Evolutionary conservation across 2,797 vertebrate genomes (phyloP), one percentile per base, ranked within the genome.

Genomic region (Halcyon smyrnensis): DNA sequence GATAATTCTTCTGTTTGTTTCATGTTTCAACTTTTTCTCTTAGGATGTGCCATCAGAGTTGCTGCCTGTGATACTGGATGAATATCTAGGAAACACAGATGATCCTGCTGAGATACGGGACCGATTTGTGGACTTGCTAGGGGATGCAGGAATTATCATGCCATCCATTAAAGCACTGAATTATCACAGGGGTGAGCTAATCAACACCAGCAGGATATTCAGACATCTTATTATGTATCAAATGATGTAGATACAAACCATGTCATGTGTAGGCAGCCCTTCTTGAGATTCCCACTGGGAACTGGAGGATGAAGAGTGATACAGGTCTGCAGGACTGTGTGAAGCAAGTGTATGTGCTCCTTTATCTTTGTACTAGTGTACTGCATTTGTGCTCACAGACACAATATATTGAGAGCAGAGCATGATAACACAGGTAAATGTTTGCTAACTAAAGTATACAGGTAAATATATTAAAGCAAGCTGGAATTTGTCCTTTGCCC

Each of bases 181-280:
- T 82, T 97, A 94, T 45, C 98, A 99, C 95, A 98, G 97, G 98
- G 98, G 98, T 99, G 94, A 97, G 98, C 48, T 90, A 34, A 28
- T 27, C 46, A 76, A 45, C 46, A 46, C 50, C 43, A 78, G 41
- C 4, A 71, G 45, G 41, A 56, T 37, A 25, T 32, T 86, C 43
- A 82, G 32, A 70, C 70, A 51, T 64, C 50, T 37, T 50, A 1
- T 8, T 68, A 5, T 17, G 8, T 56, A 50, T 86, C 45, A 69
- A 86, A 71, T 23, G 15, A 34, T 32, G 7, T 9, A 48, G 46
- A 45, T 54, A 28, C 41, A 90, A 89, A 68, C 60, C 36, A 57
- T 64, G 39, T 36, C 15, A 1, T 17, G 16, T n/a, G 8, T 27
- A 75, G 85, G 53, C 45, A 88, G 9, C 43, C 17, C 27, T 68